Conservation (phyloP, 2,797 vertebrate genomes). For the Poeciliopsis infans region DNA sequence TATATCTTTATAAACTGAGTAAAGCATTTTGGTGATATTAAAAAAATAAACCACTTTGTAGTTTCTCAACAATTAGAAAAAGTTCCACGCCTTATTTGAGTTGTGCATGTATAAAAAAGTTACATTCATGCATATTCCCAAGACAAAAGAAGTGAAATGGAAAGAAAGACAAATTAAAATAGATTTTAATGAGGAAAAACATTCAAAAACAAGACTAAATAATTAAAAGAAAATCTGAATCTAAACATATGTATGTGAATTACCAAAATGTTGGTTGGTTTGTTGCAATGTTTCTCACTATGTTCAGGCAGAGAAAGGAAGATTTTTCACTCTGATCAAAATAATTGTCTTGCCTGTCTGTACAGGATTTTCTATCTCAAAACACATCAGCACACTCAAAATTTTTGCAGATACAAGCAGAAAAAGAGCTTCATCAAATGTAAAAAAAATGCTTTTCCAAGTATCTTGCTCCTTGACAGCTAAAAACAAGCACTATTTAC, state of each 20-base stretch:
- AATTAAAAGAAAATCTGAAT: background rate
- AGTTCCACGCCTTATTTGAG: background rate
- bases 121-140: background rate
- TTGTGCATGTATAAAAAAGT: constrained; percentile 5
- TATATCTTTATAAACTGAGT: background rate
- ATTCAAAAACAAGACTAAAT: background rate
- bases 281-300: background rate
- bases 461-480: background rate
- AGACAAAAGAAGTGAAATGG: constrained; percentile 22
- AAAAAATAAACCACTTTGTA: background rate
- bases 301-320: background rate
- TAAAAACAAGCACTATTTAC: background rate
- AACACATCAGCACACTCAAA: constrained; percentile 22
- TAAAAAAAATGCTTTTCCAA: constrained; percentile 19
- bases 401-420: constrained; percentile 25
- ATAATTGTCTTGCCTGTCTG: constrained; percentile 28
- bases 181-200: constrained; percentile 42
- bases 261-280: too few relatives aligned
- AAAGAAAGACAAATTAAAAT: constrained; percentile 32
- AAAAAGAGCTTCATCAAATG: constrained; percentile 11
- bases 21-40: background rate
- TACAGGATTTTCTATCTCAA: constrained; percentile 27
- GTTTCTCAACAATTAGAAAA: background rate
- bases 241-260: background rate
- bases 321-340: constrained; percentile 21